phyloP scores from a whole-genome alignment of 2,113 vertebrate genomes.

The Columba janthina region DNA sequence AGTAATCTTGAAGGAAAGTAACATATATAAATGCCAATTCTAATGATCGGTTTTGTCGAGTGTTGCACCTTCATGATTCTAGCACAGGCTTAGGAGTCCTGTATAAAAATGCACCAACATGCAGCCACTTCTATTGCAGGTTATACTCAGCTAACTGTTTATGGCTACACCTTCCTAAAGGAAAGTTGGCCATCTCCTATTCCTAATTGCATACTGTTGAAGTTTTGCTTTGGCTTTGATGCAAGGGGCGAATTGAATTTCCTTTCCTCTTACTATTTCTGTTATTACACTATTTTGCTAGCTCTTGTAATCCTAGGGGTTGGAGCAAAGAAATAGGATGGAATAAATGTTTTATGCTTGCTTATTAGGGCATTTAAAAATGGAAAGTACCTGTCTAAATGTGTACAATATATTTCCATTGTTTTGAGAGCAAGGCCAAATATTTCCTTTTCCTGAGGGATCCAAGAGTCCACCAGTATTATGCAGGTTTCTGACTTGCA shows the following conservation, averaged over 20 bases:
- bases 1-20: neutral
- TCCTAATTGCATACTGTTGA: neutral
- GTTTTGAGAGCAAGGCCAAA: slow-evolving; percentile 4
- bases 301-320: neutral
- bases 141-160: neutral
- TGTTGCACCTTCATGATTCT: neutral
- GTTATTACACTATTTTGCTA: neutral
- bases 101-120: neutral
- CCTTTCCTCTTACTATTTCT: slow-evolving; percentile 21
- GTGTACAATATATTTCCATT: slow-evolving; percentile 7
- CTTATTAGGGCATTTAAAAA: slow-evolving; percentile 4
- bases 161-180: neutral
- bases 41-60: rapidly evolving
- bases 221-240: neutral
- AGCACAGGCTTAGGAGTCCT: neutral
- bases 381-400: slow-evolving; percentile 8
- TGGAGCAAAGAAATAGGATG: neutral
- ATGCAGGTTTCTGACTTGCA: neutral
- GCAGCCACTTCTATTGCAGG: neutral
- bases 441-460: slow-evolving; percentile 16
- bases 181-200: neutral
- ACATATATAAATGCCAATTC: neutral
- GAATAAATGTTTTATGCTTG: slow-evolving; percentile 17
- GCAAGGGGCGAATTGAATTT: neutral
- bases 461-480: neutral